Base-by-base conservation (phyloP, 30 jellyfish, hydroid and myxozoan species). In the Cassiopea xamachana region DNA sequence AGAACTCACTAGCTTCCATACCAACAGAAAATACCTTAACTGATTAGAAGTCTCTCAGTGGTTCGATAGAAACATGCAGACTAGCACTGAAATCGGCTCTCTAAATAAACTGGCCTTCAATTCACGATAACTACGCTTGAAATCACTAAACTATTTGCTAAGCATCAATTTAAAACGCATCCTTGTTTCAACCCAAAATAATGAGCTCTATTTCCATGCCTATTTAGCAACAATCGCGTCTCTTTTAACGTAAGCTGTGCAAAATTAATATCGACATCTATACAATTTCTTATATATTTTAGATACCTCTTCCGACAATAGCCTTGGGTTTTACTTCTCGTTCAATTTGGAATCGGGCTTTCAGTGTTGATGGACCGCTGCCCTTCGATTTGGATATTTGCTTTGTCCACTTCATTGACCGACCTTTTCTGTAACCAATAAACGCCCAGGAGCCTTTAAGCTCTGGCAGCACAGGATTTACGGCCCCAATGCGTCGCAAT, bases 381-480 rank as follows among this genome's bases (percentile, higher is more conserved):
- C 93, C 93, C 58, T 60, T 70, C 14, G 86, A 8, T n/a, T 78
- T 84, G 59, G 87, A 6, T 59, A 14, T 87, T 73, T 89, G 97
- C 19, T 64, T 69, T 78, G 89, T 89, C 98, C 98, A 93, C 45
- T 79, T 84, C 75, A 93, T 89, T 16, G 74, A 55, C 45, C 74
- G 67, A 1, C 60, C 60, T 1, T 97, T 97, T 79, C 85, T 89
- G 91, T 93, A 93, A 45, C 97, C 98, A 67, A 89, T 67, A 14
- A 93, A 67, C 19, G 98, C 98, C 97, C 96, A 89, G 10, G 98
- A 93, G 48, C 96, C 98, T 69, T 77, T 74, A 46, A 46, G 10
- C 1, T 44, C 45, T 4, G 98, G 98, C 39, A 81, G 70, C 44
- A 46, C 81, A 39, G 98, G 95, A 18, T 80, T 46, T 5, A 39